A percentile compares a stretch with the other conserved stretches of the same genome.
Conservation (phyloP, 1,140 invertebrate species). For the Hydropsyche tenuis region DNA sequence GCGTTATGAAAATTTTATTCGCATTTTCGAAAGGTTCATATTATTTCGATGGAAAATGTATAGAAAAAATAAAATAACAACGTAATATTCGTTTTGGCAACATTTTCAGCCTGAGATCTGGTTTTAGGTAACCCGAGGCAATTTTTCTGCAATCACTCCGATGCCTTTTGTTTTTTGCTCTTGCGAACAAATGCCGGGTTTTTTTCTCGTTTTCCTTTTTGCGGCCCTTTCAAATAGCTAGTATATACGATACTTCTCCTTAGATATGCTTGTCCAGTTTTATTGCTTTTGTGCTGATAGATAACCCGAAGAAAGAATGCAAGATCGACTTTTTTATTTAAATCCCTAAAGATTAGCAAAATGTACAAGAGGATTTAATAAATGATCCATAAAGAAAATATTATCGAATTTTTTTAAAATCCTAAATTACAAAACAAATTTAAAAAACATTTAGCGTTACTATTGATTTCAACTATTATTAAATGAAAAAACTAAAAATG, state of each 20-base stretch:
- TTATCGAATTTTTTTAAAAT: too few species aligned
- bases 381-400: not conserved
- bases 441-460: too few species aligned
- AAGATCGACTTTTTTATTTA: slow-evolving; percentile 19
- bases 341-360: not conserved
- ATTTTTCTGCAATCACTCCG: slow-evolving; percentile 19
- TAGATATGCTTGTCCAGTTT: slow-evolving; percentile 18
- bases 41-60: not conserved
- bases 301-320: slow-evolving; percentile 5
- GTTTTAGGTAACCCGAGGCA: slow-evolving; percentile 15
- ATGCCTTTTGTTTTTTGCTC: slow-evolving; percentile 6
- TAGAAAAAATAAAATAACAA: not conserved
- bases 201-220: not conserved
- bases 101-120: slow-evolving; percentile 1
- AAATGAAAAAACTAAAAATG: too few species aligned
- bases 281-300: slow-evolving; percentile 12
- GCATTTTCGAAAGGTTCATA: slow-evolving; percentile 8
- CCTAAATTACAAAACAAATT: too few species aligned
- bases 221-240: slow-evolving; percentile 16
- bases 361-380: slow-evolving; percentile 8
- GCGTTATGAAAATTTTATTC: not conserved
- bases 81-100: slow-evolving; percentile 20
- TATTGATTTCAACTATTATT: too few species aligned
- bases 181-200: slow-evolving; percentile 4
- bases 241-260: not conserved